phyloP scores from a whole-genome alignment of 2,113 vertebrate species.

The Australoheros scitulus region DNA sequence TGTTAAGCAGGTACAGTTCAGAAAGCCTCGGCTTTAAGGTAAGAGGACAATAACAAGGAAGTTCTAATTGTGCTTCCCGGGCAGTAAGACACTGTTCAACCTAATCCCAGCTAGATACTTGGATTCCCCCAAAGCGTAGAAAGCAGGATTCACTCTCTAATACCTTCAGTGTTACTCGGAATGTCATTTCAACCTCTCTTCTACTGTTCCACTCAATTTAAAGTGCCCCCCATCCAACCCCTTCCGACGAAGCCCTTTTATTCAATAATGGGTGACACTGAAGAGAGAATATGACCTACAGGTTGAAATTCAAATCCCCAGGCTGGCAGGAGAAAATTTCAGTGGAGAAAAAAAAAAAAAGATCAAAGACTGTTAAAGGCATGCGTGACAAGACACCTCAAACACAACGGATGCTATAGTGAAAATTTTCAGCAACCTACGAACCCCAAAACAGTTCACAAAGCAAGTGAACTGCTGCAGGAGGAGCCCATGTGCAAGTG shows the following conservation, averaged over 20 bases:
- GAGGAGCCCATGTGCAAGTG: not conserved
- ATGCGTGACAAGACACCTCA: not conserved
- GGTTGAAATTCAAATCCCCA: constrained; percentile 38
- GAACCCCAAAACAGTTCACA: fast-evolving
- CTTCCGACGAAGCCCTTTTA: constrained; percentile 40
- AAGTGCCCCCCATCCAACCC: constrained; percentile 29
- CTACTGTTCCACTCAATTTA: constrained; percentile 42
- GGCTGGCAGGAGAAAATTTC: constrained; percentile 12
- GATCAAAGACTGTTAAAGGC: constrained; percentile 5
- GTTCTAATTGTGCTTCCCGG: constrained; percentile 75
- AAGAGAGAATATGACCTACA: constrained; percentile 25
- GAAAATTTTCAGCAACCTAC: not conserved
- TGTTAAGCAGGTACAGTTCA: not conserved
- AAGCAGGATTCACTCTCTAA: constrained; percentile 64
- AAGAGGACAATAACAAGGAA: constrained; percentile 46
- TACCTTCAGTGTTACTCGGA: constrained; percentile 49
- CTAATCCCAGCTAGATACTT: constrained; percentile 73
- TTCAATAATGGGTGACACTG: constrained; percentile 48
- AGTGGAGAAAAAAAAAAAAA: not conserved
- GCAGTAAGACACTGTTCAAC: constrained; percentile 55
- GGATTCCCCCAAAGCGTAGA: constrained; percentile 61
- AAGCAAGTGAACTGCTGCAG: not conserved
- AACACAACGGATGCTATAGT: not conserved
- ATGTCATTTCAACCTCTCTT: constrained; percentile 58
- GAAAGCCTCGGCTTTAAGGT: constrained; percentile 8